Conservation (phyloP, 2,888 invertebrate species). For the Punctoribates punctum region DNA sequence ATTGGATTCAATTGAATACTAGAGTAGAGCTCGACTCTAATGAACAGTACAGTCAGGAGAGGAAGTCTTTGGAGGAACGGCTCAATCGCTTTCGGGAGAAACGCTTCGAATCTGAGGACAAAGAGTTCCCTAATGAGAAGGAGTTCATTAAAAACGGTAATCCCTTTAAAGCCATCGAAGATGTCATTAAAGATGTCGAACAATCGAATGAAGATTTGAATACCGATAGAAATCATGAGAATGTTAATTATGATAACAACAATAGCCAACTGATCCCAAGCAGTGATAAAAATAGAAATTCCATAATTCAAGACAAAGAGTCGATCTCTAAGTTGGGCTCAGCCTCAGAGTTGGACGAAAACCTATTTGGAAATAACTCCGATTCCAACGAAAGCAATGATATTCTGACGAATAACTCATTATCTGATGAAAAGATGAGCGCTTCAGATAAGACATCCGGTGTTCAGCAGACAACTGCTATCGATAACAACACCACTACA, state of each 20-base stretch:
- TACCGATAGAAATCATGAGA: neutral
- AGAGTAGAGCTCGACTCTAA: constrained; percentile 64
- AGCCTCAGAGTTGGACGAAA: neutral
- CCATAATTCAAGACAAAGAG: neutral
- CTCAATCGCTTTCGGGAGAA: constrained; percentile 54
- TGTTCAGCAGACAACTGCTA: neutral
- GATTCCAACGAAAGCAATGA: constrained; percentile 16
- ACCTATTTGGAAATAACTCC: neutral
- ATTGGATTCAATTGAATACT: constrained; percentile 63
- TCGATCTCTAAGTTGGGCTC: neutral
- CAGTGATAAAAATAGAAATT: neutral
- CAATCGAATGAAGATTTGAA: neutral
- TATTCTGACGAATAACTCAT: neutral
- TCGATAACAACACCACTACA: neutral
- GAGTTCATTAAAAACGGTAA: constrained; percentile 45
- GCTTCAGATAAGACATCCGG: constrained; percentile 12
- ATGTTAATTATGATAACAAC: neutral
- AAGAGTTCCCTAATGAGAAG: constrained; percentile 40
- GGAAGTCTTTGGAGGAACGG: constrained; percentile 57
- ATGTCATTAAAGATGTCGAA: constrained; percentile 36
- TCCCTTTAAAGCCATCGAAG: constrained; percentile 46
- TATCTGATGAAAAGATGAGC: neutral
- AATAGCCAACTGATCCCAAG: neutral
- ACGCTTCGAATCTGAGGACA: neutral
- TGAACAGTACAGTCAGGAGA: constrained; percentile 57